A percentile compares a stretch with the other conserved stretches of the same genome.
Evolutionary conservation across 2,888 invertebrate species (phyloP).

Genomic region (Smittia sp.): DNA sequence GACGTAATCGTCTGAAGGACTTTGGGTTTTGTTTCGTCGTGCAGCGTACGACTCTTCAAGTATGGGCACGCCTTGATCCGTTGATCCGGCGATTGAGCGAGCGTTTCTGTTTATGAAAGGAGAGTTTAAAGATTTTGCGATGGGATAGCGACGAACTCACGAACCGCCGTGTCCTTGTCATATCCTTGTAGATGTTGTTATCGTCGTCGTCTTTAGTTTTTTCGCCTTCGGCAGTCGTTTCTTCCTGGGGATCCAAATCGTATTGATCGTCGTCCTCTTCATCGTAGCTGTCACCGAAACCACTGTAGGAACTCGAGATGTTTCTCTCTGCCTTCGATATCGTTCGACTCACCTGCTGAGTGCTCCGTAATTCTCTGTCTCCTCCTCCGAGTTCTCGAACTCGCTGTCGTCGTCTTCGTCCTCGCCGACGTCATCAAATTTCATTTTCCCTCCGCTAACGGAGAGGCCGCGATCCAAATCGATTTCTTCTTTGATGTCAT

Average conservation of each 20-base stretch:
- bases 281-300: constrained; percentile 32
- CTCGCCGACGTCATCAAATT: constrained; percentile 33
- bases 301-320: background rate
- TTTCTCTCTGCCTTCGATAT: no score
- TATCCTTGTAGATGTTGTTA: constrained; percentile 43
- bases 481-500: constrained; percentile 28
- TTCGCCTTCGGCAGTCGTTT: constrained; percentile 33
- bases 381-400: background rate
- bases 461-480: constrained; percentile 8
- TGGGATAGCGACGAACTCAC: constrained; percentile 47
- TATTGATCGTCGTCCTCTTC: constrained; percentile 36
- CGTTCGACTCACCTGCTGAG: background rate
- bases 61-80: constrained; percentile 50
- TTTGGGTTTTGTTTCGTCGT: constrained; percentile 44
- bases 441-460: constrained; percentile 5
- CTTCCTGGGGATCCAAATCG: constrained; percentile 41
- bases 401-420: background rate
- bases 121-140: background rate
- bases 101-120: constrained; percentile 46
- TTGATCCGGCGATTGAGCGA: constrained; percentile 50
- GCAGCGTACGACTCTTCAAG: constrained; percentile 50
- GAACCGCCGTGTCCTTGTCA: constrained; percentile 43
- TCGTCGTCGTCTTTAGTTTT: constrained; percentile 39
- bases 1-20: constrained; percentile 1
- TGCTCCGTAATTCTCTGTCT: background rate